Base-by-base conservation (phyloP, 2,113 vertebrate genomes). In the Lamprotornis superbus region DNA sequence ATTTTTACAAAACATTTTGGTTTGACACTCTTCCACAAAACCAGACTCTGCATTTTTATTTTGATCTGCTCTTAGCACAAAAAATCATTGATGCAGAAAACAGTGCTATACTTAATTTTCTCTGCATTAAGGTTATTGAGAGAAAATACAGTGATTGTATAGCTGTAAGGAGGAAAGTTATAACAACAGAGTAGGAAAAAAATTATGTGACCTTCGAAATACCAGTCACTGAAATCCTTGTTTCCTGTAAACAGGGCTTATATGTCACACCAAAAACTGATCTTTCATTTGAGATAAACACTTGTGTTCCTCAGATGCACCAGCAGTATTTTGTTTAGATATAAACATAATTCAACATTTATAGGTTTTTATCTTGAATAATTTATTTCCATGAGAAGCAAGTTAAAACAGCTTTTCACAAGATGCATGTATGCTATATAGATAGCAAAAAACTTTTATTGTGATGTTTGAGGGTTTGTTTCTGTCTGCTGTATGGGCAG, bases 341-440 rank as follows among this genome's bases (percentile, higher is more conserved):
- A 44, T 73, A 87, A 68, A 63, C 10, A 65, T 93, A 71, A 65
- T 39, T 67, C 14, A 89, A 25, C 9, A 61, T 65, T 18, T 21
- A 44, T 35, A 52, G 35, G 7, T 10, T 8, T 65, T 83, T 53
- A 15, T 60, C 25, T 78, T 70, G 6, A 47, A n/a, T 56, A 75
- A 65, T n/a, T 52, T 79, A 75, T 57, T 86, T 79, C 22, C 30
- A 71, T 1, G 2, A 79, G 33, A 61, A 79, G 5, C 8, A 57
- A 25, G 23, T 7, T 69, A 55, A 75, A 82, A 25, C 8, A 56
- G 11, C 23, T 74, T 39, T 90, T 81, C 6, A 23, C 6, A 18
- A 47, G 11, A 35, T 46, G 7, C 0, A 0, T 17, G 0, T 75
- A 8, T 47, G 11, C 42, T 23, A 28, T 35, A 53, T 4, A 47